Evolutionary conservation across 2,113 vertebrate species (phyloP), one percentile per base, ranked within the genome.

Genomic region (Rynchops niger): DNA sequence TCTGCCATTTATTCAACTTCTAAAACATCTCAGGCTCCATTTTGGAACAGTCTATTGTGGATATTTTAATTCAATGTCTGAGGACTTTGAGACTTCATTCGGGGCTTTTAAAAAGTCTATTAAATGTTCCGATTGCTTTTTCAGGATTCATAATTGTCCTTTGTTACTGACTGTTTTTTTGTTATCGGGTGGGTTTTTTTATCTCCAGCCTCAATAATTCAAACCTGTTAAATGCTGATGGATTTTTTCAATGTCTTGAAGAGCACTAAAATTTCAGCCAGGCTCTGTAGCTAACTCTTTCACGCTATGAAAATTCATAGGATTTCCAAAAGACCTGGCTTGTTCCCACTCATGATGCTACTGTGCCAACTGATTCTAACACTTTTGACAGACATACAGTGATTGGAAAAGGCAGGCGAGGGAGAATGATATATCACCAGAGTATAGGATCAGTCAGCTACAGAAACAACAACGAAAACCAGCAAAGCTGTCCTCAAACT

Each of bases 101-200:
- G 0, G 4, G 21, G 50, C 23, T 90, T 94, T 95, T 47, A 47
- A 69, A 77, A 96, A 95, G 45, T 85, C 96, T 91, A 94, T 95
- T 93, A 94, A 96, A 83, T 86, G 71, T 91, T 96, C 53, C 78
- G 85, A 42, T 86, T 89, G 45, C 91, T 95, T 95, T 95, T 93
- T 63, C 81, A 82, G 84, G 90, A 88, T 89, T 93, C 73, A 77
- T 78, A 70, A 27, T 91, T 93, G 43, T 89, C 73, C 62, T 85
- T 62, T 55, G 50, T 89, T 38, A 89, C 66, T 91, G 72, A 77
- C 72, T 90, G 29, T 5, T 15, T 87, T 78, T 78, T 79, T 90
- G 32, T 73, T 76, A 76, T 8, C 36, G 14, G 62, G 47, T 62
- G 36, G 7, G 25, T 6, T 88, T 82, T 91, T 73, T 88, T 27